Percentiles rank a stretch among this genome's conserved stretches.
These are phyloP conservation scores for Eulimnadia texana DNA, from an alignment of 1,140 invertebrate genomes.

Conservation along the genomic window DNA sequence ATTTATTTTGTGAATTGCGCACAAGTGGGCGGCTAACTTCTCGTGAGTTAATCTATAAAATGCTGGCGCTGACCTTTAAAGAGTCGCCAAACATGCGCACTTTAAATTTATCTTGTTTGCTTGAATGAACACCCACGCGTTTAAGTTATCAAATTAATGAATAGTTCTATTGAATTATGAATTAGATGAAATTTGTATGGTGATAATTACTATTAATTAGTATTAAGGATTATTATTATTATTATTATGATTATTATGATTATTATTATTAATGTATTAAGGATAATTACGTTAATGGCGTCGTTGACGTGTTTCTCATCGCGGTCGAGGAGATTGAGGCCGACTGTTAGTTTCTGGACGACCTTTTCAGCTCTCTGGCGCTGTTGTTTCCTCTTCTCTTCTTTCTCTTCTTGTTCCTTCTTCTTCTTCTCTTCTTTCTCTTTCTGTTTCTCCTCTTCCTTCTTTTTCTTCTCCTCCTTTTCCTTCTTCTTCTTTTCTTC, in stretches of 20 bases:
- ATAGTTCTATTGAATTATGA: too few relatives aligned
- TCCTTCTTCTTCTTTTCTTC: conserved; percentile 19
- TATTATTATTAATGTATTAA: background rate
- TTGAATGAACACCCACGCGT: too few relatives aligned
- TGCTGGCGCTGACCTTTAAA: too few relatives aligned
- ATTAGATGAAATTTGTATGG: too few relatives aligned
- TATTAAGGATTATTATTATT: background rate
- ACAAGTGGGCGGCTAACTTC: too few relatives aligned
- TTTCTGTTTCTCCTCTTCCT: conserved; percentile 15
- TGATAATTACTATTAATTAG: background rate
- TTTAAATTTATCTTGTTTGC: too few relatives aligned
- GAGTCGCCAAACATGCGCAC: too few relatives aligned
- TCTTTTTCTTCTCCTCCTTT: conserved; percentile 19
- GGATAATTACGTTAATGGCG: conserved; percentile 24
- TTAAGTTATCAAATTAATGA: too few relatives aligned
- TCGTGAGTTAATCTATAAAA: too few relatives aligned
- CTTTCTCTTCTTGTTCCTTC: conserved; percentile 14
- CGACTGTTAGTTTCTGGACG: conserved; percentile 23
- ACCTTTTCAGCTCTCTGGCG: conserved; percentile 16
- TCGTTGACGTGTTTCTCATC: conserved; percentile 25
- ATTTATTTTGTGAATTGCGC: too few relatives aligned
- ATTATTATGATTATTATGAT: too few relatives aligned
- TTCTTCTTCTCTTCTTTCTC: conserved; percentile 19
- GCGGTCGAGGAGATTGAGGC: conserved; percentile 25
- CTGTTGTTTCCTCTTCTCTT: conserved; percentile 7